Evolutionary conservation across 2,113 vertebrate genomes (phyloP).

Genomic region (Ceratotherium simum): DNA sequence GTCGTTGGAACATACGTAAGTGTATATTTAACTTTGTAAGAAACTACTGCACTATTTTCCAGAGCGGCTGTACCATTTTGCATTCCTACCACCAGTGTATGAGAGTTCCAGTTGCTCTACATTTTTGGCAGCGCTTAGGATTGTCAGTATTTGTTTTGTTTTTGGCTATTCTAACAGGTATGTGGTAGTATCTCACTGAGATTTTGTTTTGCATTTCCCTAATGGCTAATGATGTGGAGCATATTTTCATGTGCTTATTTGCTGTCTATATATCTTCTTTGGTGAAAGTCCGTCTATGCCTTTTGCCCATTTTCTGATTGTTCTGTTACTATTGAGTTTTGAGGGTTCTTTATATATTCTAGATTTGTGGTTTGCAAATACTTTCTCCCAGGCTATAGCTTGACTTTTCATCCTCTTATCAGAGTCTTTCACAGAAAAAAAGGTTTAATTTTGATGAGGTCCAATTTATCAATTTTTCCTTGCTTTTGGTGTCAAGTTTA

Average conservation of each 20-base stretch:
- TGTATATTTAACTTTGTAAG: not conserved
- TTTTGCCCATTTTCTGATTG: slow-evolving; percentile 15
- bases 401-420: not conserved
- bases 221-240: not conserved
- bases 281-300: not conserved
- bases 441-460: not conserved
- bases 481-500: slow-evolving; percentile 13
- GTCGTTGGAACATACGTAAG: not conserved
- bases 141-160: not conserved
- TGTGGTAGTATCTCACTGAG: not conserved
- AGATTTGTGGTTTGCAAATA: slow-evolving; percentile 40
- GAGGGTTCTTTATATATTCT: slow-evolving; percentile 14
- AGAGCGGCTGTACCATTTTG: not conserved
- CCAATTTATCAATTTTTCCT: not conserved
- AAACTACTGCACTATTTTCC: not conserved
- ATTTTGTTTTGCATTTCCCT: slow-evolving; percentile 7
- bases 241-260: not conserved
- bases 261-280: not conserved
- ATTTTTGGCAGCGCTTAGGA: not conserved
- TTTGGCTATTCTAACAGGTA: not conserved
- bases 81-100: not conserved
- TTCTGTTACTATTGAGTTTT: not conserved
- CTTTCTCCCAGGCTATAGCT: not conserved
- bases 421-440: slow-evolving; percentile 18
- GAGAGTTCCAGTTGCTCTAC: not conserved